Base-by-base conservation (phyloP, 2,888 invertebrate species). In the Cerastis rubricosa region DNA sequence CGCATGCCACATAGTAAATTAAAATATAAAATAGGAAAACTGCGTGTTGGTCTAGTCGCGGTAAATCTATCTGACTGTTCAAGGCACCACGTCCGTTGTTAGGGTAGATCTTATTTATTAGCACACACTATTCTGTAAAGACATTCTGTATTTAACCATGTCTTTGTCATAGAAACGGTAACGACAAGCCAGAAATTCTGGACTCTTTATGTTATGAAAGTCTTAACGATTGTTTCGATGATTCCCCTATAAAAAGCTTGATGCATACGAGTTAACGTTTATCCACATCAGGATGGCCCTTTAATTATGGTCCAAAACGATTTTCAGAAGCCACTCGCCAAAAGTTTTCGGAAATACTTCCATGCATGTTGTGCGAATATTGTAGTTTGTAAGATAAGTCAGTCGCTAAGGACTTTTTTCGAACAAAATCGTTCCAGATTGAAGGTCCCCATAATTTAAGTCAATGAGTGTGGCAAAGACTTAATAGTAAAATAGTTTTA, bases 21-120 rank as follows among this genome's bases (percentile, higher is more conserved):
- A 47, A 78, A 61, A 76, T 61, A 66, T 78, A 76, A 81, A 75
- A 81, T 74, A 51, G 35, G 51, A 35, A 74, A 78, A n/a, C 11
- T 74, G n/a, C n/a, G 76, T 54, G 65, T 47, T 61, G 51, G 35
- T 66, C 43, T 35, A 40, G 14, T 47, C 51, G 45, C 19, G 45
- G 51, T 25, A n/a, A 67, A 78, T 61, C 66, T 66, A 40, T 74
- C 29, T 35, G 35, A 35, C 17, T 54, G 3, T 64, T 80, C 45
- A 35, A 63, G 25, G 51, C 14, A 40, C 45, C 45, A 29, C 25
- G 45, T 73, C 29, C 25, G 17, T 25, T n/a, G 47, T 19, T 54
- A 43, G 40, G 19, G 0, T 80, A 35, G 14, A 29, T 19, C 45
- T 61, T 59, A 78, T 25, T 61, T n/a, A 79, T 35, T 40, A 71